phyloP scores from a whole-genome alignment of 2,797 vertebrate species.

The Cyclopterus lumpus region DNA sequence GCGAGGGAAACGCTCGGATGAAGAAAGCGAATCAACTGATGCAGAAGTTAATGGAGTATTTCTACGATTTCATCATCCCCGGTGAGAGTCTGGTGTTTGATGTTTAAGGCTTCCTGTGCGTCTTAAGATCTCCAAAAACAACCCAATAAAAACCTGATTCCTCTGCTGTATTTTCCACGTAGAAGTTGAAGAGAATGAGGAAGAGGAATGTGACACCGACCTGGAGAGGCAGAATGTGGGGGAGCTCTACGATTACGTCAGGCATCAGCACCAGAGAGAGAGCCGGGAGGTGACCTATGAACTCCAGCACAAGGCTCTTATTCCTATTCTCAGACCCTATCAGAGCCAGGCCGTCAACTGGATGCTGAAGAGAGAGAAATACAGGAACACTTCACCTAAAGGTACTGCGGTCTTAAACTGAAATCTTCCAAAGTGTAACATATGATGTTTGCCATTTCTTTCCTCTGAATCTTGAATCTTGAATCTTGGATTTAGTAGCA shows the following conservation, averaged over 20 bases:
- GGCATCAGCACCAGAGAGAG: conserved; percentile 82
- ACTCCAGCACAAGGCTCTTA: conserved; percentile 92
- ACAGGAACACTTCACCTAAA: conserved; percentile 69
- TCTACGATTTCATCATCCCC: conserved; percentile 91
- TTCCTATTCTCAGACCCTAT: conserved; percentile 91
- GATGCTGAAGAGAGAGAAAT: conserved; percentile 93
- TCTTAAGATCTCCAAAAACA: neutral
- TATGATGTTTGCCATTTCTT: neutral
- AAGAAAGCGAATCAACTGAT: conserved; percentile 93
- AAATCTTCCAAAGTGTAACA: neutral
- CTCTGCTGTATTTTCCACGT: conserved; percentile 14
- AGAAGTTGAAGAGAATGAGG: conserved; percentile 91
- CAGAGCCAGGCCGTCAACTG: conserved; percentile 97
- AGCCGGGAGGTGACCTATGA: conserved; percentile 78
- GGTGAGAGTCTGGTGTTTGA: conserved; percentile 77
- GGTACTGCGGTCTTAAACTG: conserved; percentile 55
- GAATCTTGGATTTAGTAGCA: neutral
- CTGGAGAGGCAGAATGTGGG: conserved; percentile 96
- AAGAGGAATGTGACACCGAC: conserved; percentile 92
- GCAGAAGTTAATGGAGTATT: conserved; percentile 95
- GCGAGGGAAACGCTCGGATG: conserved; percentile 91
- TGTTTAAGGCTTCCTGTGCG: neutral
- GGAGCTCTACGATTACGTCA: conserved; percentile 94
- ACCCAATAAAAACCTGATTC: neutral
- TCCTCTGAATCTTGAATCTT: neutral